phyloP scores from a whole-genome alignment of 2,797 vertebrate genomes.

The Melanotaenia maccullochi region DNA sequence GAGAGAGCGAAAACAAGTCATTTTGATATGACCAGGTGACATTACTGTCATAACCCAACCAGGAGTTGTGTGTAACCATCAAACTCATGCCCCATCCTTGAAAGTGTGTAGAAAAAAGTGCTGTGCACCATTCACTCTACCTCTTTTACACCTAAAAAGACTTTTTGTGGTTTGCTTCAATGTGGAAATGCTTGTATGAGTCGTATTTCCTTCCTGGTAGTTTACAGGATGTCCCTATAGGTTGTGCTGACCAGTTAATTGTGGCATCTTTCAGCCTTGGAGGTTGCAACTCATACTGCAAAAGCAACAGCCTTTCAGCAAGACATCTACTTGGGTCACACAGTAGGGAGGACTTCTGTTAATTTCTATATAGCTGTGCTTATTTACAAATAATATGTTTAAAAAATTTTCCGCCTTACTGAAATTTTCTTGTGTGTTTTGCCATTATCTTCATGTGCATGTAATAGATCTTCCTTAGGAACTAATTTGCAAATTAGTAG shows the following conservation, averaged over 20 bases:
- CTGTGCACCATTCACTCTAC: background rate
- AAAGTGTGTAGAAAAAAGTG: background rate
- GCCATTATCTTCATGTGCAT: background rate
- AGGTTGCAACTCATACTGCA: background rate
- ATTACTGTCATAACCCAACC: background rate
- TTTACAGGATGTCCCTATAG: background rate
- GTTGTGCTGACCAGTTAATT: background rate
- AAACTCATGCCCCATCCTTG: background rate
- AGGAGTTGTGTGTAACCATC: background rate
- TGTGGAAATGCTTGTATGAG: background rate
- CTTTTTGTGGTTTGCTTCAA: no score
- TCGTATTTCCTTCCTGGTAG: background rate
- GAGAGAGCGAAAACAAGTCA: background rate
- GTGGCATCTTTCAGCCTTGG: background rate
- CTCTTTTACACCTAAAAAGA: background rate
- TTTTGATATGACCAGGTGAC: background rate
- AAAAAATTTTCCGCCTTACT: background rate
- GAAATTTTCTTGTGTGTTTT: background rate
- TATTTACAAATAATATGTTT: no score
- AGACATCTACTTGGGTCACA: background rate
- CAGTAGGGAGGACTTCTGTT: background rate
- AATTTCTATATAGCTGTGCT: no score
- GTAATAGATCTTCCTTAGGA: background rate
- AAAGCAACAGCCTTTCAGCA: background rate
- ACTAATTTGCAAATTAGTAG: background rate